Conservation (phyloP, 1,140 invertebrate species). For the Littorina saxatilis region DNA sequence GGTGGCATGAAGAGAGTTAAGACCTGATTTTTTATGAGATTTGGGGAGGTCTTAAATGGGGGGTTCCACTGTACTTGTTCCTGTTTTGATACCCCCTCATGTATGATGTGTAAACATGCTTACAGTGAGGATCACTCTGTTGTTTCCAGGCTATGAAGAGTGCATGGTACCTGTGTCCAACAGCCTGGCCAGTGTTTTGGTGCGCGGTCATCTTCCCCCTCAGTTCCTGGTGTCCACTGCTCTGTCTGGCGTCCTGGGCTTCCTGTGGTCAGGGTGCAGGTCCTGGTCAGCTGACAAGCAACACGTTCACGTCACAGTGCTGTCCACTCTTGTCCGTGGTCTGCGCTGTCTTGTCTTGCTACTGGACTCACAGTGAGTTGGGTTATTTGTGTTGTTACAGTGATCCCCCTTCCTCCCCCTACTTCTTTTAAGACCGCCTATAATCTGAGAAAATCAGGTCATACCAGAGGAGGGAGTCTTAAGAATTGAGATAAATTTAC, state of each 20-base stretch:
- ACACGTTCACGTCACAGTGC: neutral
- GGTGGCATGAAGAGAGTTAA: too few relatives aligned
- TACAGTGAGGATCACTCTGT: too few relatives aligned
- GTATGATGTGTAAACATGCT: too few relatives aligned
- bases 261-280: constrained; percentile 1
- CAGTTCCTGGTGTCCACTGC: neutral
- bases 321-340: neutral
- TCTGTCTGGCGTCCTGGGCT: neutral
- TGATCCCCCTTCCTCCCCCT: too few relatives aligned
- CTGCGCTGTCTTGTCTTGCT: neutral
- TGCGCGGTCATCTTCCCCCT: neutral
- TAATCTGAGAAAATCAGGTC: too few relatives aligned
- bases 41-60: too few relatives aligned
- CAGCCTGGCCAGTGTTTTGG: neutral
- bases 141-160: neutral
- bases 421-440: too few relatives aligned
- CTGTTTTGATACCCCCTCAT: too few relatives aligned
- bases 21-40: too few relatives aligned
- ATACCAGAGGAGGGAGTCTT: too few relatives aligned
- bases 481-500: too few relatives aligned
- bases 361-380: neutral
- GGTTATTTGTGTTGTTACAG: neutral
- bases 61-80: too few relatives aligned
- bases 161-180: neutral
- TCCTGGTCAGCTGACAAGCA: neutral